phyloP scores from a whole-genome alignment of 2,113 vertebrate species.

The Syngnathus typhle region DNA sequence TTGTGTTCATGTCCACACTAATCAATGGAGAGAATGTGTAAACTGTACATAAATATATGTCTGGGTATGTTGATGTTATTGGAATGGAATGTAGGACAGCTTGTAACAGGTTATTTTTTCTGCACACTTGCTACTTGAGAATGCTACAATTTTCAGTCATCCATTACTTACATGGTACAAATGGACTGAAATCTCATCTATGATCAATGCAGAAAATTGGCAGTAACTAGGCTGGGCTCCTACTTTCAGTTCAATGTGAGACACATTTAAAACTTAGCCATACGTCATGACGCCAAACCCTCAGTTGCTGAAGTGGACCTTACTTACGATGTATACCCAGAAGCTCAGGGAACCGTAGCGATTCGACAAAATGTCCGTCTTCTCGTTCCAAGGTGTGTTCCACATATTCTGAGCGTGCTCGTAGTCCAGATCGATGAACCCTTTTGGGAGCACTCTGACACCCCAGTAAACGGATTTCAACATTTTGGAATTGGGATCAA shows the following conservation, averaged over 20 bases:
- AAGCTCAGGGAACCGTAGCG: rapidly evolving
- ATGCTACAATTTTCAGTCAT: background rate
- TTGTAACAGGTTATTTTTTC: background rate
- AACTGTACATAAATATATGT: background rate
- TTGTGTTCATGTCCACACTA: too few relatives aligned
- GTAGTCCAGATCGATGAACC: constrained; percentile 71
- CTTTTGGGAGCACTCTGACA: constrained; percentile 68
- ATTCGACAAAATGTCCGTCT: constrained; percentile 5
- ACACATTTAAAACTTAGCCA: background rate
- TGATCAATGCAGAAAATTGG: background rate
- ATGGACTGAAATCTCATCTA: background rate
- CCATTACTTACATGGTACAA: background rate
- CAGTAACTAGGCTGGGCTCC: background rate
- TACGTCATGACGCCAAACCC: background rate
- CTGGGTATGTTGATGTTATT: background rate
- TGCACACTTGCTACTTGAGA: background rate
- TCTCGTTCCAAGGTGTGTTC: constrained; percentile 12
- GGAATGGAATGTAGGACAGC: background rate
- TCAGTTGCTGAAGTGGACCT: background rate
- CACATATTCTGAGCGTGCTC: constrained; percentile 30
- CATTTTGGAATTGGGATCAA: constrained; percentile 44
- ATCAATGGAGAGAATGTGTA: too few relatives aligned
- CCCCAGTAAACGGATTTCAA: constrained; percentile 81
- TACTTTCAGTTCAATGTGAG: background rate
- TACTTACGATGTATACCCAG: constrained; percentile 19